These are phyloP conservation scores for Trichonephila clavipes DNA, from an alignment of 1,140 invertebrate species.

Conservation along the genomic window DNA sequence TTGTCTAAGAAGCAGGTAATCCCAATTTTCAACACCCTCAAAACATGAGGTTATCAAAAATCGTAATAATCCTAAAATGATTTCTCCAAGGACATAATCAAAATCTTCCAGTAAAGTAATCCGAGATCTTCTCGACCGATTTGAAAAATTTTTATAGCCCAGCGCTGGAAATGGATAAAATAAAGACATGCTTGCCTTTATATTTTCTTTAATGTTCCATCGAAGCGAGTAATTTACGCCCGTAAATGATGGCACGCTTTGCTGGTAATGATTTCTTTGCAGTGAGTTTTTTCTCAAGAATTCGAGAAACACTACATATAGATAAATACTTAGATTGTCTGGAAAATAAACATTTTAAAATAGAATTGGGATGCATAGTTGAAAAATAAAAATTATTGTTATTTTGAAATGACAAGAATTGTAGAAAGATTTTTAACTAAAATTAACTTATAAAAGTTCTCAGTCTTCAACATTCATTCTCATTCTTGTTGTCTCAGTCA, in stretches of 20 bases:
- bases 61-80: background rate
- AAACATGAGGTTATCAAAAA: background rate
- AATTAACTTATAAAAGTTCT: too few species aligned
- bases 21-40: background rate
- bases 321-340: background rate
- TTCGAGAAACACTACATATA: background rate
- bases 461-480: too few species aligned
- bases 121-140: background rate
- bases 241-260: background rate
- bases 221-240: conserved; percentile 1
- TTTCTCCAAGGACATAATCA: background rate
- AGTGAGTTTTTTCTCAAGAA: background rate
- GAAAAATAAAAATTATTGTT: too few species aligned
- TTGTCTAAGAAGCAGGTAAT: conserved; percentile 20
- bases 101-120: background rate
- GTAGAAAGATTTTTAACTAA: too few species aligned
- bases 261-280: background rate
- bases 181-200: background rate
- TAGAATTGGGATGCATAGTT: too few species aligned
- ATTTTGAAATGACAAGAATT: too few species aligned
- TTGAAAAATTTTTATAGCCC: background rate
- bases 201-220: background rate
- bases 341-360: too few species aligned
- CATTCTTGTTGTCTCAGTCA: too few species aligned
- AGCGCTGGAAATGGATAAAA: background rate